These are phyloP conservation scores for Muntiacus muntjak DNA, from an alignment of 2,113 vertebrate species.

Conservation along the genomic window DNA sequence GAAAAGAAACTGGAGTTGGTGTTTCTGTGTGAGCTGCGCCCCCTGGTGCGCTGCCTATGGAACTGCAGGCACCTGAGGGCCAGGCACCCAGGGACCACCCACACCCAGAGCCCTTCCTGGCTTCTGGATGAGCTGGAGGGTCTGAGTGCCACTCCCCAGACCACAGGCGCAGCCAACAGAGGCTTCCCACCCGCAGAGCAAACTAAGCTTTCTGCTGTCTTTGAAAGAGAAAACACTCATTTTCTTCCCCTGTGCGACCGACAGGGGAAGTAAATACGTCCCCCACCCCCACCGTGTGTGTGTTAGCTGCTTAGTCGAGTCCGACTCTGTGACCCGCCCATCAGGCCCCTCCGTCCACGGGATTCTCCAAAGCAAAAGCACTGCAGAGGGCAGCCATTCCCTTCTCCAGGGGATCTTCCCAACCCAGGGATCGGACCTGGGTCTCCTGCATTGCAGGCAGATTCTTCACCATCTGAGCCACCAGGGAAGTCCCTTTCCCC, in stretches of 20 bases:
- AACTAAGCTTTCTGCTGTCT: neutral
- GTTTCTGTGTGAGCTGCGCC: neutral
- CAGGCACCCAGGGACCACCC: too few relatives aligned
- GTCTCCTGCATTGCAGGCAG: neutral
- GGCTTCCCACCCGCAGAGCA: neutral
- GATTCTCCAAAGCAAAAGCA: neutral
- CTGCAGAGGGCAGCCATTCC: neutral
- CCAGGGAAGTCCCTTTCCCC: neutral
- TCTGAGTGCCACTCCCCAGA: neutral
- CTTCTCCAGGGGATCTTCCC: neutral
- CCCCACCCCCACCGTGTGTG: neutral
- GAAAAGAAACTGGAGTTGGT: neutral
- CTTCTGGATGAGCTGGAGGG: accelerated
- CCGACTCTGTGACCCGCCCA: neutral
- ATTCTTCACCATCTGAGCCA: neutral
- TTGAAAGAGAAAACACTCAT: neutral
- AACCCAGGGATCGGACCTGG: neutral
- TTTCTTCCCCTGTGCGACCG: neutral
- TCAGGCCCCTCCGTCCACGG: neutral
- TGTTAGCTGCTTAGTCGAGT: neutral
- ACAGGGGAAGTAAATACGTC: neutral
- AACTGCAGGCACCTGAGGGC: too few relatives aligned
- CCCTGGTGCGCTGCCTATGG: neutral
- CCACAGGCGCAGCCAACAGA: neutral
- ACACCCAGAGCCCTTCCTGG: accelerated